These are phyloP conservation scores for Siphonodentalium dalli DNA, from an alignment of 2,888 invertebrate species.

Conservation along the genomic window DNA sequence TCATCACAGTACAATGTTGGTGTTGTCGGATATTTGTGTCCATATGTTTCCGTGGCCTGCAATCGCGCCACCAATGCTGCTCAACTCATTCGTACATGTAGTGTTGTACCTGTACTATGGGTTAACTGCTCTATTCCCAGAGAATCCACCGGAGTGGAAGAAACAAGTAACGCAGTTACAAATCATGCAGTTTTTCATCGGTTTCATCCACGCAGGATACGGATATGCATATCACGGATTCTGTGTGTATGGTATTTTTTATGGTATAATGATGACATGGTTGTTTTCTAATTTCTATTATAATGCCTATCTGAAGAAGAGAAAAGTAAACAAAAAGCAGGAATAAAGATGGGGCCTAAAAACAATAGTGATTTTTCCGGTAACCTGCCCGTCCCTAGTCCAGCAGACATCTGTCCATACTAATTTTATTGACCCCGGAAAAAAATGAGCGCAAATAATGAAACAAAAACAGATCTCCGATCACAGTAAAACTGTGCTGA, in stretches of 20 bases:
- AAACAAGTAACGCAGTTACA: slow-evolving; percentile 58
- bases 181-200: slow-evolving; percentile 56
- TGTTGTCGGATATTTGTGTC: slow-evolving; percentile 54
- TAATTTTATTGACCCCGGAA: too few relatives aligned
- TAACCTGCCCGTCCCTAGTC: too few relatives aligned
- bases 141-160: slow-evolving; percentile 55
- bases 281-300: slow-evolving; percentile 61
- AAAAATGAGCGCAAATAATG: too few relatives aligned
- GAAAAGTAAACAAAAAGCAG: slow-evolving; percentile 15
- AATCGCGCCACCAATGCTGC: slow-evolving; percentile 47
- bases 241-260: slow-evolving; percentile 60
- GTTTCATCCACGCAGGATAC: slow-evolving; percentile 43
- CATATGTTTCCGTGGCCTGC: slow-evolving; percentile 54
- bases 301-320: slow-evolving; percentile 43
- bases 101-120: slow-evolving; percentile 60
- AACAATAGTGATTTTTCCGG: too few relatives aligned
- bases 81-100: slow-evolving; percentile 60
- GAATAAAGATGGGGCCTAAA: too few relatives aligned
- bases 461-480: too few relatives aligned
- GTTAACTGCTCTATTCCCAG: slow-evolving; percentile 43
- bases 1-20: slow-evolving; percentile 61
- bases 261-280: slow-evolving; percentile 53
- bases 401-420: too few relatives aligned
- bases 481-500: too few relatives aligned
- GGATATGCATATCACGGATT: slow-evolving; percentile 58